phyloP scores from a whole-genome alignment of 64 coral and sea anemone species.

The Dendrophyllia cribrosa region DNA sequence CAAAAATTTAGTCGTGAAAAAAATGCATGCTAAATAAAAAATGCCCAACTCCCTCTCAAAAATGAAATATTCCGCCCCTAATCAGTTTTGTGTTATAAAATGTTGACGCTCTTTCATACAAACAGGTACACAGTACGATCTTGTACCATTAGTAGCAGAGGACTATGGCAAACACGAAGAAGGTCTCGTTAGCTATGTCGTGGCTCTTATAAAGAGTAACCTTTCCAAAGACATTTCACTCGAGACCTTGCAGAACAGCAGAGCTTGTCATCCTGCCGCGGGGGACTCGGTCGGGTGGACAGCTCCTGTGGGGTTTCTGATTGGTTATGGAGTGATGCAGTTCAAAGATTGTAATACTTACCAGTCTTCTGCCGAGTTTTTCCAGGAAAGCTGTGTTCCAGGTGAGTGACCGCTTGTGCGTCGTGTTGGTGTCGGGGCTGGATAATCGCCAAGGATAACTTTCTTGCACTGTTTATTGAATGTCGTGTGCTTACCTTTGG shows the following conservation, averaged over 20 bases:
- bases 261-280: constrained; percentile 56
- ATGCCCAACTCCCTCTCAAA: no score
- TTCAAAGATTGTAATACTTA: constrained; percentile 46
- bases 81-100: no score
- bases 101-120: no score
- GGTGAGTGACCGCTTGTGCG: constrained; percentile 10
- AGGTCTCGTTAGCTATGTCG: constrained; percentile 20
- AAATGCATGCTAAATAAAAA: no score
- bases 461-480: no score
- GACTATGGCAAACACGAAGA: constrained; percentile 39
- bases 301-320: constrained; percentile 42
- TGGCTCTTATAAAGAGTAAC: constrained; percentile 35
- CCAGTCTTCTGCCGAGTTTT: constrained; percentile 38
- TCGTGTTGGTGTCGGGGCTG: no score
- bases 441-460: no score
- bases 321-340: not conserved
- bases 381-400: constrained; percentile 67
- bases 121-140: constrained; percentile 31
- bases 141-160: constrained; percentile 60
- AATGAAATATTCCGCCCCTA: not conserved
- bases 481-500: no score
- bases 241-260: constrained; percentile 8
- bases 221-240: constrained; percentile 18
- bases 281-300: constrained; percentile 51
- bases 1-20: no score